Percentiles rank a stretch among this genome's conserved stretches.
phyloP scores from a whole-genome alignment of 1,140 invertebrate genomes.

The Melipona quadrifasciata region DNA sequence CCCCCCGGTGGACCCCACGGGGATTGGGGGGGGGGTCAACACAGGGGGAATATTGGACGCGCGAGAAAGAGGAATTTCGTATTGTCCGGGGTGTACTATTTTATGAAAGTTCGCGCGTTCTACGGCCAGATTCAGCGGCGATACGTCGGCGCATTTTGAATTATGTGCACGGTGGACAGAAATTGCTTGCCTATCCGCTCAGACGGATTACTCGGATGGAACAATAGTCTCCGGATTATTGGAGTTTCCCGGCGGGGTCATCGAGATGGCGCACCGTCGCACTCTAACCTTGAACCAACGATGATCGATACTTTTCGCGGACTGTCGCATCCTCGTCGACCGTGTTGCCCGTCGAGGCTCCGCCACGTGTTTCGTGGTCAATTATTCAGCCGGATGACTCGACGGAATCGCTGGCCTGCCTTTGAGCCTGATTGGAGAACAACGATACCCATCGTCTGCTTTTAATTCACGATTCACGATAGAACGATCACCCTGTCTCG shows the following conservation, averaged over 20 bases:
- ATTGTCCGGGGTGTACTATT: slow-evolving; percentile 61
- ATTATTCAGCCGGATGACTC: not conserved
- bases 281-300: slow-evolving; percentile 49
- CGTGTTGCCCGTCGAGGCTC: not conserved
- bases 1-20: not conserved
- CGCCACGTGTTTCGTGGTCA: slow-evolving; percentile 15
- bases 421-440: slow-evolving; percentile 49
- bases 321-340: slow-evolving; percentile 48
- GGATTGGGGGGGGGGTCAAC: not conserved
- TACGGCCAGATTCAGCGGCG: slow-evolving; percentile 25
- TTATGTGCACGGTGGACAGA: slow-evolving; percentile 7
- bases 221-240: slow-evolving; percentile 55
- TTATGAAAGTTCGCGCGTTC: slow-evolving; percentile 49
- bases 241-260: slow-evolving; percentile 43
- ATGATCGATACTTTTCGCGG: slow-evolving; percentile 62
- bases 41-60: slow-evolving; percentile 11
- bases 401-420: not conserved
- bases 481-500: slow-evolving; percentile 10
- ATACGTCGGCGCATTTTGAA: slow-evolving; percentile 29
- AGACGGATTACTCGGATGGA: slow-evolving; percentile 44
- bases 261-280: slow-evolving; percentile 46
- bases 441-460: slow-evolving; percentile 60
- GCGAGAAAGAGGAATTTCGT: slow-evolving; percentile 57
- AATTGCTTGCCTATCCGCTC: slow-evolving; percentile 2
- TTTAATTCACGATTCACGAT: slow-evolving; percentile 53